Evolutionary conservation across 2,797 vertebrate genomes (phyloP).

Genomic region (Sibirionetta formosa): DNA sequence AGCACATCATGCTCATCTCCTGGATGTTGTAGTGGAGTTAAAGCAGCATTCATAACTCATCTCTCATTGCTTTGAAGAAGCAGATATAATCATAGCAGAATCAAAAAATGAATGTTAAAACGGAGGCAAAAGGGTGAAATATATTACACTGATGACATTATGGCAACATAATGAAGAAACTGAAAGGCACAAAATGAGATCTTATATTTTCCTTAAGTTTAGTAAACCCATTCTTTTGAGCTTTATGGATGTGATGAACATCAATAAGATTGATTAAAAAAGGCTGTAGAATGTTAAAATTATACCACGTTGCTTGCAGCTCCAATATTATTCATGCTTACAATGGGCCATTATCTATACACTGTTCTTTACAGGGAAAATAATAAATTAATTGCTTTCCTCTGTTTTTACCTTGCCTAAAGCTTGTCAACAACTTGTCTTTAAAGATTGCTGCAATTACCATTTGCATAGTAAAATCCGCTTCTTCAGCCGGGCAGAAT

Average conservation of each 20-base stretch:
- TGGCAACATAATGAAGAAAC: constrained; percentile 73
- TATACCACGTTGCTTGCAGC: constrained; percentile 69
- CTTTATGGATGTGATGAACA: constrained; percentile 71
- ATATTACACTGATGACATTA: constrained; percentile 59
- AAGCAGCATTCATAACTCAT: constrained; percentile 38
- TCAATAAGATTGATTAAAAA: constrained; percentile 80
- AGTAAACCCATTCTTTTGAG: constrained; percentile 70
- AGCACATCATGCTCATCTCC: not conserved
- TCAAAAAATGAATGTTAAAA: constrained; percentile 66
- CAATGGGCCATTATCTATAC: constrained; percentile 67
- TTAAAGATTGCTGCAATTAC: constrained; percentile 53
- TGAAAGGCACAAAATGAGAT: constrained; percentile 59
- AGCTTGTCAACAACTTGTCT: constrained; percentile 66
- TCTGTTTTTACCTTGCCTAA: constrained; percentile 62
- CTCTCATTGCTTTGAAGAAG: constrained; percentile 63
- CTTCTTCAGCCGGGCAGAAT: not conserved
- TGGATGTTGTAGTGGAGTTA: constrained; percentile 37
- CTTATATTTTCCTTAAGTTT: constrained; percentile 78
- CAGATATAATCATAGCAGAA: constrained; percentile 57
- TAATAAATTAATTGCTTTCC: constrained; percentile 75
- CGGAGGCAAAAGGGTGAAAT: constrained; percentile 60
- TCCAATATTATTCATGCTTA: constrained; percentile 67
- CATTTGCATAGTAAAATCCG: constrained; percentile 41
- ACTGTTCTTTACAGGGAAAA: constrained; percentile 62
- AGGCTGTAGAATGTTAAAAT: constrained; percentile 77